These are phyloP conservation scores for Isoperla grammatica DNA, from an alignment of 2,888 invertebrate genomes.

Conservation along the genomic window DNA sequence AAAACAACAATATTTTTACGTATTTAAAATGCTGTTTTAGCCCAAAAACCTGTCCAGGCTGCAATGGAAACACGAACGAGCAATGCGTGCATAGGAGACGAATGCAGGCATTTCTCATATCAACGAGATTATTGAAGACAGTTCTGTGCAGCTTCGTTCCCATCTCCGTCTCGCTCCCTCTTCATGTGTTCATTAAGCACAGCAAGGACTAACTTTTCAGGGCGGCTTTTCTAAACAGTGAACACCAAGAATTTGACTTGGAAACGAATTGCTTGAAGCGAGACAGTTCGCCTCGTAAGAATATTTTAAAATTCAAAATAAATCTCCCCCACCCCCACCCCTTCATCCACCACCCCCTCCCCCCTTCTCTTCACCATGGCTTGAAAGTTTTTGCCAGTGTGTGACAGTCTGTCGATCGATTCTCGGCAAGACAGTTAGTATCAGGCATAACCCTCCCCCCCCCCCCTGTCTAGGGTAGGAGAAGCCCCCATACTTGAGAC, in stretches of 20 bases:
- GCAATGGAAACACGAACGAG: no score
- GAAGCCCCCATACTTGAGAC: slow-evolving; percentile 23
- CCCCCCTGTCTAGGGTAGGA: background rate
- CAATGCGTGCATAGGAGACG: no score
- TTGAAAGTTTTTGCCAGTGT: slow-evolving; percentile 18
- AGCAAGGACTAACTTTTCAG: background rate
- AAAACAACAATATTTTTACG: no score
- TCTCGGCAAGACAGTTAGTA: slow-evolving; percentile 17
- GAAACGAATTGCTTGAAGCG: slow-evolving; percentile 3
- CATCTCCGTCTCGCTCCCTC: no score
- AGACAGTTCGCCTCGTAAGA: background rate
- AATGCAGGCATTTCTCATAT: no score
- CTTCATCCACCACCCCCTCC: slow-evolving; percentile 10
- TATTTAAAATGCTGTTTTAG: no score
- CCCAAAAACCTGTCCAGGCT: no score
- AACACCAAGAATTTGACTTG: slow-evolving; percentile 11
- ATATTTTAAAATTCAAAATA: slow-evolving; percentile 17
- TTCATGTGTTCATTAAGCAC: background rate
- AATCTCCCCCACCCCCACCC: slow-evolving; percentile 7
- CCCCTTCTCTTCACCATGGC: slow-evolving; percentile 17
- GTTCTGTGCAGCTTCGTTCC: no score
- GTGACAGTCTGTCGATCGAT: slow-evolving; percentile 19
- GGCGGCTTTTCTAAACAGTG: background rate
- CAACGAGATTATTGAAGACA: no score
- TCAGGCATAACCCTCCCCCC: slow-evolving; percentile 2